Base-by-base conservation (phyloP, 2,888 invertebrate genomes). In the Caenorhabditis imperialis region DNA sequence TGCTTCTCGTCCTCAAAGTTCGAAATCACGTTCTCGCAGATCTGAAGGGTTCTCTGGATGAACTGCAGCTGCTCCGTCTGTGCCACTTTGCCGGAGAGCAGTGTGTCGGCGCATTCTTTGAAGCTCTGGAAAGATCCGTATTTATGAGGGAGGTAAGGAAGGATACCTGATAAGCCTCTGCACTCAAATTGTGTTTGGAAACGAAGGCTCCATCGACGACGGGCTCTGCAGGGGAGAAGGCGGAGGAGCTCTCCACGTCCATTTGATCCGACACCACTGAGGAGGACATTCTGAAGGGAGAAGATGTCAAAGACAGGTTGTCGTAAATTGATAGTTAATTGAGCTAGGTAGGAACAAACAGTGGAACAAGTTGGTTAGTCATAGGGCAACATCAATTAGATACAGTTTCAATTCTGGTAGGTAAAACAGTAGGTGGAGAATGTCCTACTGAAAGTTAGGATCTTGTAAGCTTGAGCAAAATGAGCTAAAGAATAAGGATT, bases 1-100 rank as follows among this genome's bases (percentile, higher is more conserved):
- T 85, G 84, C 53, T 87, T 87, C 65, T 87, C 87, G 38, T 84
- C 85, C 51, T 87, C 87, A 58, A 81, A 82, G 0, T 81, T 83
- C 7, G 75, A 47, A 16, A 82, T 55, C 23, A 85, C 70, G 6
- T 75, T 69, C 35, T 83, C 82, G 10, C 75, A 77, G 1, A 75
- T 79, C 47, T 51, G 48, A 16, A 82, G 63, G n/a, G 85, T 84
- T 58, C 75, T 62, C 48, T 79, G 78, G 12, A 86, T 75, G 33
- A 81, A 75, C 4, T 67, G 42, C 3, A 73, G 48, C 45, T 86
- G 85, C 33, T 85, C 84, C 10, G 58, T 48, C 44, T 77, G 60
- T 3, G 75, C 38, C 10, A 84, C 70, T 62, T 82, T 82, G 12
- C 84, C 83, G 3, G 84, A 78, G 14, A 86, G 77, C 0, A 86